Conservation (phyloP, 2,888 invertebrate species). For the Nomada hirtipes region DNA sequence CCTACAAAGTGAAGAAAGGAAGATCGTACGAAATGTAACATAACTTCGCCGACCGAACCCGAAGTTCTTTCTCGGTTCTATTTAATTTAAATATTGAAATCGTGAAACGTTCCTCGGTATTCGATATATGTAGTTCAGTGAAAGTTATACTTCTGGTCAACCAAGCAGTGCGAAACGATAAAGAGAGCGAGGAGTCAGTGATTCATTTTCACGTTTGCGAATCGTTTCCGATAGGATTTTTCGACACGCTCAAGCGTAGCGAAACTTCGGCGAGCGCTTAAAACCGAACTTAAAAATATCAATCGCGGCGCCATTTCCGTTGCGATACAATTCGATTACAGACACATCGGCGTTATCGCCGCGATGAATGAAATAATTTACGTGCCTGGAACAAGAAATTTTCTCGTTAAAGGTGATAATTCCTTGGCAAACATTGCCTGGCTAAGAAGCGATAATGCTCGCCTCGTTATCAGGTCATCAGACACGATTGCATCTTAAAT, state of each 20-base stretch:
- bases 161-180: neutral
- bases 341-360: conserved; percentile 21
- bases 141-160: neutral
- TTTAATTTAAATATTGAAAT: neutral
- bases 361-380: conserved; percentile 13
- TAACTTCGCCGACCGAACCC: no score
- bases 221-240: neutral
- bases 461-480: conserved; percentile 39
- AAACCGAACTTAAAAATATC: neutral
- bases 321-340: neutral
- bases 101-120: neutral
- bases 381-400: neutral
- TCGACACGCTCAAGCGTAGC: neutral
- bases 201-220: neutral
- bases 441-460: conserved; percentile 29
- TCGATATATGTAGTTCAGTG: neutral
- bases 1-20: conserved; percentile 64
- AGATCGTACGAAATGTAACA: neutral
- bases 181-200: neutral
- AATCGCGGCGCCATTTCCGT: neutral
- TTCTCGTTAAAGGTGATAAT: conserved; percentile 24
- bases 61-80: no score
- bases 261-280: no score
- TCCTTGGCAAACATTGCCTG: conserved; percentile 13
- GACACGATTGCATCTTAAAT: conserved; percentile 17